Evolutionary conservation across 2,113 vertebrate species (phyloP).

Genomic region (Uria aalge): DNA sequence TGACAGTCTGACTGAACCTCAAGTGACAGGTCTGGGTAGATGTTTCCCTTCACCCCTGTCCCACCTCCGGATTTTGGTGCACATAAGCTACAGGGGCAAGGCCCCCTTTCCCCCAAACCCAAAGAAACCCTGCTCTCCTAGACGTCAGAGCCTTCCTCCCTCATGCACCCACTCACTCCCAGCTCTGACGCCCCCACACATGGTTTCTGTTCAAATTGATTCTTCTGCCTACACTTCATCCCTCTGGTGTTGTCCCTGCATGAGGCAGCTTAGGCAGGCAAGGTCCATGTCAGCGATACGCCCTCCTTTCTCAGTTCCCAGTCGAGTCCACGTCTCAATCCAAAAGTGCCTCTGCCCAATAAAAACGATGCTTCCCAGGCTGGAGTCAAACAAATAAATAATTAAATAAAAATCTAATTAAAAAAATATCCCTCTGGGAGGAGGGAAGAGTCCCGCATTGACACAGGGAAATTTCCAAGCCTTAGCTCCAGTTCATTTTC

Average conservation of each 20-base stretch:
- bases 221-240: background rate
- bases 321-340: background rate
- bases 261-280: background rate
- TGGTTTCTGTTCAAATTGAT: background rate
- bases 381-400: slow-evolving; percentile 62
- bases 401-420: slow-evolving; percentile 58
- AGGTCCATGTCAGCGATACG: background rate
- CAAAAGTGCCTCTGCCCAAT: slow-evolving; percentile 14
- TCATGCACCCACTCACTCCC: background rate
- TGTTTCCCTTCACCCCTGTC: background rate
- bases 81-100: background rate
- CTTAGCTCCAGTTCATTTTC: slow-evolving; percentile 23
- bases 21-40: background rate
- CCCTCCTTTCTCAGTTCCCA: background rate
- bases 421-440: background rate
- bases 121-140: background rate
- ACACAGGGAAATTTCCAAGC: slow-evolving; percentile 11
- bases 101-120: background rate
- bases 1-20: background rate
- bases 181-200: background rate
- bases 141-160: background rate
- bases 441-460: background rate
- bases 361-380: slow-evolving; percentile 24
- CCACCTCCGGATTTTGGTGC: background rate
- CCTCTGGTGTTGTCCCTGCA: background rate